Percentiles rank a stretch among this genome's conserved stretches.
These are phyloP conservation scores for Allacma fusca DNA, from an alignment of 2,888 invertebrate genomes.

Conservation along the genomic window DNA sequence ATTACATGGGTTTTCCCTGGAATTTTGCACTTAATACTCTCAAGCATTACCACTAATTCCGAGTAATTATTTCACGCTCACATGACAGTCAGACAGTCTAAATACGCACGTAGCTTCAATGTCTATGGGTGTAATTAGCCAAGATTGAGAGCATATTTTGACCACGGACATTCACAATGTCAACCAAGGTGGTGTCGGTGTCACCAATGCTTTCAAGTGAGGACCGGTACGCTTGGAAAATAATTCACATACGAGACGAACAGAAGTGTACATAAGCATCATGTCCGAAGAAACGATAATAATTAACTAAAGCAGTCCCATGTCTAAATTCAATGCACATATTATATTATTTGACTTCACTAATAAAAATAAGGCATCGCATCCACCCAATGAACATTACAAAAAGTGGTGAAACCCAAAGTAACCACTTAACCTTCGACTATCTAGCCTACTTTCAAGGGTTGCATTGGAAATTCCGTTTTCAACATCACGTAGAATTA, in stretches of 20 bases:
- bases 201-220: too few species aligned
- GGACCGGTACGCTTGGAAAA: too few species aligned
- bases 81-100: too few species aligned
- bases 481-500: neutral
- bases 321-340: too few species aligned
- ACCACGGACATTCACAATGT: neutral
- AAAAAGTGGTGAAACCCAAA: neutral
- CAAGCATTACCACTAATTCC: too few species aligned
- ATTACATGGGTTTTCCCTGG: slow-evolving; percentile 2
- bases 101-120: too few species aligned
- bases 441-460: neutral
- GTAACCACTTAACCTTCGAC: slow-evolving; percentile 1
- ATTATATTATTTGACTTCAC: neutral
- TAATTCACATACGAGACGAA: too few species aligned
- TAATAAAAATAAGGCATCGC: neutral
- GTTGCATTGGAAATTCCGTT: slow-evolving; percentile 12
- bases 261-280: too few species aligned
- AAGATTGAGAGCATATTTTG: neutral
- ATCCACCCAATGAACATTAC: too few species aligned
- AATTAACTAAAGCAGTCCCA: too few species aligned
- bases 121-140: neutral
- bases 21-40: neutral
- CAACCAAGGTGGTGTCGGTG: neutral
- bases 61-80: too few species aligned
- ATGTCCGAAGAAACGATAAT: too few species aligned